Evolutionary conservation across 2,888 invertebrate species (phyloP).

Genomic region (Meteorus cinctellus): DNA sequence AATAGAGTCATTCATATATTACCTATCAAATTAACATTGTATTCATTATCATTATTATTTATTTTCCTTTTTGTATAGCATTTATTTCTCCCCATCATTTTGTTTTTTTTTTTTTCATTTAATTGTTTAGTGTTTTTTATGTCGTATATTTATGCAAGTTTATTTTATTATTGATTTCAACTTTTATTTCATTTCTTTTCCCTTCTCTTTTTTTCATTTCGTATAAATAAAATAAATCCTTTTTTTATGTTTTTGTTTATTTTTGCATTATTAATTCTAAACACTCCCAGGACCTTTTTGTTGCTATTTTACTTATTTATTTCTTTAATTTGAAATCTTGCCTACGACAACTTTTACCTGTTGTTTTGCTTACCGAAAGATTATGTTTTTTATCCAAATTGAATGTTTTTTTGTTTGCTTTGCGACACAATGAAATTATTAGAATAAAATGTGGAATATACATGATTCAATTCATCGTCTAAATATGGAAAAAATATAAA

Average conservation of each 20-base stretch:
- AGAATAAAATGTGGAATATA: background rate
- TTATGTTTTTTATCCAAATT: constrained; percentile 51
- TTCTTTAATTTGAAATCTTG: constrained; percentile 40
- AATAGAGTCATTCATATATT: constrained; percentile 72
- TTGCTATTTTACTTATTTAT: constrained; percentile 47
- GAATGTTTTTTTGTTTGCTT: background rate
- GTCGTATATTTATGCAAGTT: constrained; percentile 64
- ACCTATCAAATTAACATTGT: constrained; percentile 71
- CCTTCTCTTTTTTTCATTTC: constrained; percentile 52
- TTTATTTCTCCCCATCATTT: constrained; percentile 28
- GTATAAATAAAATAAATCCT: constrained; percentile 68
- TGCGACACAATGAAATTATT: background rate
- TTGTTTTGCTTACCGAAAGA: constrained; percentile 57
- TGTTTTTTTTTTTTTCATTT: constrained; percentile 44
- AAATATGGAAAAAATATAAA: background rate
- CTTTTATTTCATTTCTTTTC: constrained; percentile 53
- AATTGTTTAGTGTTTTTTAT: constrained; percentile 56
- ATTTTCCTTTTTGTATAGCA: constrained; percentile 37
- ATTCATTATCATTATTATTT: constrained; percentile 52
- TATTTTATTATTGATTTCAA: constrained; percentile 43
- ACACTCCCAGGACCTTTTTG: constrained; percentile 57
- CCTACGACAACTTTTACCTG: constrained; percentile 41
- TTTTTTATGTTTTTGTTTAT: constrained; percentile 46
- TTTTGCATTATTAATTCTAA: constrained; percentile 42
- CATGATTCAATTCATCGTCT: background rate